Base-by-base conservation (phyloP, 2,888 invertebrate species). In the Pandemis heparana region DNA sequence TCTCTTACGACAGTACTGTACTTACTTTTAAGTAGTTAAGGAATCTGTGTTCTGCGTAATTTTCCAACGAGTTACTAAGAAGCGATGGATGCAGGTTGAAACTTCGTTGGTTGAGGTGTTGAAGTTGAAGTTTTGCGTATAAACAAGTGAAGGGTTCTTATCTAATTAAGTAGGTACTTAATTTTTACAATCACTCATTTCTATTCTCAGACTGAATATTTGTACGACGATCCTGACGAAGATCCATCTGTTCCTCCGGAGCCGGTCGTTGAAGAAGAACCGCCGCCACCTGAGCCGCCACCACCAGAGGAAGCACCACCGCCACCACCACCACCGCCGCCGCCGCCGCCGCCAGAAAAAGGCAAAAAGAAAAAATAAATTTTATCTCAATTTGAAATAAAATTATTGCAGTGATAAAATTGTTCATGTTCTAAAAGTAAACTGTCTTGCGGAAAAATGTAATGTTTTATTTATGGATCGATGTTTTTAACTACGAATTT, bases 241-340 rank as follows among this genome's bases (percentile, higher is more conserved):
- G 93, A 94, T 78, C 93, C 93, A 12, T 92, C 92, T 7, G 85
- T 91, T 9, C 86, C 86, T 1, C 86, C 87, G 23, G 86, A 86
- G 71, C 85, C 84, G 39, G 77, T 81, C 7, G 72, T 71, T 16
- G 76, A 77, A 76, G 82, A 79, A 76, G 78, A 79, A 70, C 73
- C 74, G 16, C 77, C 79, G 2, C 79, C 79, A 0, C 79, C 79
- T 0, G 76, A 77, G 4, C 73, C 78, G 0, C 76, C 80, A 0
- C 76, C 77, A 14, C 71, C 80, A 7, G 75, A 79, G 4, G 75
- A 79, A 5, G 75, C 80, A 79, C 77, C 79, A 0, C 79, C 79
- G 0, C 76, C 78, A 0, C 74, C 79, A 6, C 77, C 82, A 53
- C 60, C 81, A 64, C 75, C 41, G 23, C 23, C 23, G 23, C 43